Conservation (phyloP, 64 coral and sea anemone genomes). For the Acropora yongei region DNA sequence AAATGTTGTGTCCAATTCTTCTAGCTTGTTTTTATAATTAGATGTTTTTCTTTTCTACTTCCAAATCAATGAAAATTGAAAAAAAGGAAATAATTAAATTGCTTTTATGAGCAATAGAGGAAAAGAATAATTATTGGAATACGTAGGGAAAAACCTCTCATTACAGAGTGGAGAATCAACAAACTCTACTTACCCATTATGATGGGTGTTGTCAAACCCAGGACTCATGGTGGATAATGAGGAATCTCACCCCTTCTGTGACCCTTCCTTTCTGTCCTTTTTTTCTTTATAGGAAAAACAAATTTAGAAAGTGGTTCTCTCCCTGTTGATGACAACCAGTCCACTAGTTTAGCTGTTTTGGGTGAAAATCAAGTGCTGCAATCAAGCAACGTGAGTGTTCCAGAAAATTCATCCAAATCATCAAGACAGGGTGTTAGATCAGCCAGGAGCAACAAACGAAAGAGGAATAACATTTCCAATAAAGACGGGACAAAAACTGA, state of each 20-base stretch:
- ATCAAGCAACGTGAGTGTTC: background rate
- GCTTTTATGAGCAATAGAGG: too few relatives aligned
- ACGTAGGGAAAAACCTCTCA: too few relatives aligned
- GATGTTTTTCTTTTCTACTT: too few relatives aligned
- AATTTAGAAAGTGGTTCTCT: background rate
- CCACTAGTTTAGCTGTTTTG: background rate
- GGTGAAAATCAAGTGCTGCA: background rate
- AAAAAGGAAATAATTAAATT: too few relatives aligned
- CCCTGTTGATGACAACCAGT: background rate
- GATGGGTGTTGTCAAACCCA: too few relatives aligned
- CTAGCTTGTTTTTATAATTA: too few relatives aligned
- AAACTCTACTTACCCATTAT: too few relatives aligned
- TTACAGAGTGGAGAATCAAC: too few relatives aligned
- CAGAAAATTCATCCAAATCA: background rate
- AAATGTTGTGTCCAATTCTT: too few relatives aligned
- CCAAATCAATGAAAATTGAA: too few relatives aligned
- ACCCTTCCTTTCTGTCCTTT: background rate
- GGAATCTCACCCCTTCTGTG: background rate
- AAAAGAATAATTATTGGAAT: too few relatives aligned
- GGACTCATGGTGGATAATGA: background rate
- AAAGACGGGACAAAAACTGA: constrained; percentile 10
- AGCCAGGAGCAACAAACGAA: constrained; percentile 36
- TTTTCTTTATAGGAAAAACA: background rate
- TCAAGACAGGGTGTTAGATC: background rate
- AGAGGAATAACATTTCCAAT: background rate